Evolutionary conservation across 2,888 invertebrate species (phyloP), one percentile per base, ranked within the genome.

Genomic region (Cyaniris semiargus): DNA sequence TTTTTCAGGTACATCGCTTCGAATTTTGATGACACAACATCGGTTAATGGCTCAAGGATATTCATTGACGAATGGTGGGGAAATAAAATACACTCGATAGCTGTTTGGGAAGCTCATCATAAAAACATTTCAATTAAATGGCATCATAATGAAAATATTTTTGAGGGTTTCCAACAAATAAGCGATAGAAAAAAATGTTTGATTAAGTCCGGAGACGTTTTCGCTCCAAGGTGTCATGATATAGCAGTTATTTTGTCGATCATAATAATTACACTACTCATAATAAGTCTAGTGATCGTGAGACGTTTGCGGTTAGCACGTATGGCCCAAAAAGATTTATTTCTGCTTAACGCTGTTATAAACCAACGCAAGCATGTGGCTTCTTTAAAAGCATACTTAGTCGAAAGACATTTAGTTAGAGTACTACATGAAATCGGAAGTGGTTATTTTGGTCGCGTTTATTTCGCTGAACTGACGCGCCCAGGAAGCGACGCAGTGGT

Each of bases 181-280:
- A 71, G 31, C 10, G 78, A 79, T 76, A 75, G 79, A 34, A 56
- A 78, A 15, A 75, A 44, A 23, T 82, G 80, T 44, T 15, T 76
- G 71, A 31, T 78, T 58, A 44, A 31, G 23, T 79, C 80, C 15
- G 86, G 85, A 15, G 95, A 96, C 81, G 82, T 86, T 44, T 94
- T 95, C 23, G 85, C 87, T 1, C 95, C 97, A 23, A 85, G 85
- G 0, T 97, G 97, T 96, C 89, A 96, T 76, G 96, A 96, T 1
- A 80, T 85, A 21, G 5, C 89, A 78, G 92, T 79, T 94, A 91
- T 21, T 80, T 96, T 97, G 96, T 18, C 90, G 89, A 3, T 89
- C 90, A 15, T 90, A 88, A 74, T 97, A 96, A 85, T 91, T 95
- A 5, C 90, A 96, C 7, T 80, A 7, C 84, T 85, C 34, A 88